Evolutionary conservation across 2,797 vertebrate species (phyloP), one percentile per base, ranked within the genome.

Genomic region (Coregonus suidteri): DNA sequence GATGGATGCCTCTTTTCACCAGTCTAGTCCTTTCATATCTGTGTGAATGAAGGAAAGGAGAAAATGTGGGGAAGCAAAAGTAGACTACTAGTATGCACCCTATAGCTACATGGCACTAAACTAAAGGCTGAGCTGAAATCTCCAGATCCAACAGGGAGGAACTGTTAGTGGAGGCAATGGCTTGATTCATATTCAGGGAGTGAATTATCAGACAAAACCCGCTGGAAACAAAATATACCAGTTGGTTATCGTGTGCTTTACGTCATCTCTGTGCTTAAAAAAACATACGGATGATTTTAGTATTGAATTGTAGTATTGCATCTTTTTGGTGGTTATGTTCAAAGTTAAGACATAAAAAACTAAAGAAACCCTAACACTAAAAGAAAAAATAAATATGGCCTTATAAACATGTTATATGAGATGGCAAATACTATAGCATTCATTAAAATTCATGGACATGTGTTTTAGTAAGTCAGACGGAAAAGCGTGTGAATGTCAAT

Each of bases 81-180:
- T 59, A 59, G 18, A 59, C 56, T n/a, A n/a, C 18, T 59, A n/a
- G 56, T 18, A 9, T 59, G 6, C 18, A 59, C n/a, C n/a, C 56
- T 47, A 47, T 47, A 47, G 41, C 18, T 59, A 64, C 11, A 64
- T 47, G 41, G 41, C 41, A 47, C 41, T 47, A 47, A 47, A 13
- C 41, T 47, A 47, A 56, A 56, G 7, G 1, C 20, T 30, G 59
- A 64, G 4, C 59, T 3, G 20, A 64, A 64, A 3, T 30, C n/a
- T 59, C 6, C n/a, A 59, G n/a, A n/a, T 59, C n/a, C 18, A 59
- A 59, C 56, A 20, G 56, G 56, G 59, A 81, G 71, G 83, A 79
- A 68, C 62, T 71, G 30, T 70, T 34, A n/a, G 16, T 37, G 31
- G 41, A 5, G 52, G 41, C 15, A 62, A 64, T 64, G 6, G 11